Base-by-base conservation (phyloP, 2,797 vertebrate genomes). In the Eremophila alpestris region DNA sequence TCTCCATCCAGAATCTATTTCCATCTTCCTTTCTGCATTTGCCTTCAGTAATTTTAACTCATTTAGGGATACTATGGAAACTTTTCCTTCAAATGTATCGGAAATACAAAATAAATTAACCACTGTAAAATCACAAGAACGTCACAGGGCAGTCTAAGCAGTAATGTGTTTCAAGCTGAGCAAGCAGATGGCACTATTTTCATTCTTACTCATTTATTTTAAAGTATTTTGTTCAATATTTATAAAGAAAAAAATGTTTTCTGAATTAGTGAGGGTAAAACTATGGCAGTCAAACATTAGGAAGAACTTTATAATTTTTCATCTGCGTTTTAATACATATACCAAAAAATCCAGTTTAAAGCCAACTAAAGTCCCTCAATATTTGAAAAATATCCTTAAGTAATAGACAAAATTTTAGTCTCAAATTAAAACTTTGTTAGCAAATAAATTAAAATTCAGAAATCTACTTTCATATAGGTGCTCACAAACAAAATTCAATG, bases 161-260 rank as follows among this genome's bases (percentile, higher is more conserved):
- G 27, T 46, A 67, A 62, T 41, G 14, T 52, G 40, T 68, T 87
- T 94, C 81, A 91, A 74, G 45, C 71, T 70, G 73, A 85, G 68
- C 64, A 95, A 91, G 84, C 90, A 92, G 91, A 92, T 93, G 90
- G 40, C 78, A 90, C 63, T 92, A 77, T 82, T 91, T 79, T 92
- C 56, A 77, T 74, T 92, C 48, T 82, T 67, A 52, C 7, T 84
- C 15, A 67, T 80, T 74, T 87, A 76, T 89, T 90, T 87, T 68
- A 51, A 94, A 75, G 15, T 48, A 34, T 69, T 90, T 91, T 87
- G 7, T 79, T 64, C 24, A 81, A 29, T 81, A 70, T 63, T 84
- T 82, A 48, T 48, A 24, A 45, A 10, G 15, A 43, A 94, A 83
- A 73, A 71, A 59, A 10, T 8, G 1, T 48, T 67, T 23, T 71